These are phyloP conservation scores for Cheracebus regulus DNA, from an alignment of 2,797 vertebrate species.

Conservation along the genomic window DNA sequence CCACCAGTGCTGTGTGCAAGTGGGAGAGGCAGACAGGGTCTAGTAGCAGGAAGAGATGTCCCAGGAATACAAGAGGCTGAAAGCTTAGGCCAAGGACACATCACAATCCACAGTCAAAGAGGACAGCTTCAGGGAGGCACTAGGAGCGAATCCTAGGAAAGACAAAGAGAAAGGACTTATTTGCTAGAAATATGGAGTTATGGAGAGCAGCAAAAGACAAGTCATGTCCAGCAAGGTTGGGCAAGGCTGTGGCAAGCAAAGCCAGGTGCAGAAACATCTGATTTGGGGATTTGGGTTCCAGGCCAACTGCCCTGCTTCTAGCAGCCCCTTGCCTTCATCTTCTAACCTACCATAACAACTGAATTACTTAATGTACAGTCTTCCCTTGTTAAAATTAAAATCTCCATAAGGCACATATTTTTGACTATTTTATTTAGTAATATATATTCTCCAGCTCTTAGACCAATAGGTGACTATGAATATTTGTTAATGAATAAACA, in stretches of 20 bases:
- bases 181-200: not conserved
- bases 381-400: not conserved
- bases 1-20: fast-evolving
- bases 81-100: not conserved
- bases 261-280: not conserved
- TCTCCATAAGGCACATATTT: not conserved
- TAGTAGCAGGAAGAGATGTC: not conserved
- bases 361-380: not conserved
- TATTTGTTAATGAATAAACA: not conserved
- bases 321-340: not conserved
- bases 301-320: not conserved
- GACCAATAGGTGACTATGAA: not conserved
- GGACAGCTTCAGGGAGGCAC: not conserved
- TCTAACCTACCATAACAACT: not conserved
- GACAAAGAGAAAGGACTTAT: not conserved
- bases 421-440: not conserved
- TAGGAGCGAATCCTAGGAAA: not conserved
- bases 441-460: not conserved
- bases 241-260: not conserved
- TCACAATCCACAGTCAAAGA: not conserved
- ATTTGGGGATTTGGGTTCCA: not conserved
- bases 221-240: not conserved
- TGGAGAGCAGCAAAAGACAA: not conserved
- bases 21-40: not conserved
- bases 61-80: not conserved